Evolutionary conservation across 2,113 vertebrate species (phyloP).

Genomic region (Pomatostomus ruficeps): DNA sequence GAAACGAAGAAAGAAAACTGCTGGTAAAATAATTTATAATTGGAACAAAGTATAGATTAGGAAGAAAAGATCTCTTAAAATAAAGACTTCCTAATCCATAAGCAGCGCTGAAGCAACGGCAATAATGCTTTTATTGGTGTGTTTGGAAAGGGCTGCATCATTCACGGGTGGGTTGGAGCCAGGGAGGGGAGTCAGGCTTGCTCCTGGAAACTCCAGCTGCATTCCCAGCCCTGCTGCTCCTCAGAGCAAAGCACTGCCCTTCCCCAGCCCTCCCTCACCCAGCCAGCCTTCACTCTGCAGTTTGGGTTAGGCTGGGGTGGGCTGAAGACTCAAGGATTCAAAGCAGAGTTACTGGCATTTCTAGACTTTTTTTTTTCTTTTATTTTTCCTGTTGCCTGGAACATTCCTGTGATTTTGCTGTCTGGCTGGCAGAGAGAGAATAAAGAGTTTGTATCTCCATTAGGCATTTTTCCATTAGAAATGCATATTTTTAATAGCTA

Average conservation of each 20-base stretch:
- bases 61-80: constrained; percentile 29
- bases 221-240: not conserved
- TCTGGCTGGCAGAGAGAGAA: not conserved
- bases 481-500: not conserved
- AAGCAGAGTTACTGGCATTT: not conserved
- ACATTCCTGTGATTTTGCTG: not conserved
- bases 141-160: not conserved
- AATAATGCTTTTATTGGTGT: constrained; percentile 5
- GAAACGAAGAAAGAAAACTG: constrained; percentile 1
- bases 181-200: not conserved
- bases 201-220: not conserved
- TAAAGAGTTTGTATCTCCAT: not conserved
- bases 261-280: not conserved
- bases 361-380: accelerated
- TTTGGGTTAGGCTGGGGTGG: not conserved
- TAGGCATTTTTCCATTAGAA: not conserved
- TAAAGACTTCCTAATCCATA: constrained; percentile 43
- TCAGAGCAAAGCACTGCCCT: not conserved
- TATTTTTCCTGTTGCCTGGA: not conserved
- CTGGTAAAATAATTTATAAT: constrained; percentile 64
- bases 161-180: not conserved
- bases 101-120: constrained; percentile 20
- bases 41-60: constrained; percentile 38
- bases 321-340: not conserved
- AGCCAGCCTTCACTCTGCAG: not conserved